Evolutionary conservation across 2,888 invertebrate species (phyloP).

Genomic region (Diarsia dahlii): DNA sequence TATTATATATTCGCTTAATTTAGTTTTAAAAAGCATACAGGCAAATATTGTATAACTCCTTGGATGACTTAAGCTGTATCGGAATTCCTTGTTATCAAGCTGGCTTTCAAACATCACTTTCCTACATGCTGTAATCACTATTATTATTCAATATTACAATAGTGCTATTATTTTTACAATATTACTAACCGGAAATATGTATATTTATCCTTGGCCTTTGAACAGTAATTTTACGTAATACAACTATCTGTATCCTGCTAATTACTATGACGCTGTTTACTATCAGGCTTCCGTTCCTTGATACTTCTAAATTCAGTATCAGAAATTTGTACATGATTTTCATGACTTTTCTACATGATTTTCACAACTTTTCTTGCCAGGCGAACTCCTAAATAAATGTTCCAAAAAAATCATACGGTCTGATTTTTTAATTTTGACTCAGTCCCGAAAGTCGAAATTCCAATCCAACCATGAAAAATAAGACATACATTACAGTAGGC

Average conservation of each 20-base stretch:
- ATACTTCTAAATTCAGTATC: not conserved
- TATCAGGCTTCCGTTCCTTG: constrained; percentile 12
- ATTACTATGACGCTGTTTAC: not conserved
- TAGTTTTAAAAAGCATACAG: constrained; percentile 26
- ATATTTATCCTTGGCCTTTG: constrained; percentile 14
- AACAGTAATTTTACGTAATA: constrained; percentile 39
- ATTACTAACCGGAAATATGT: not conserved
- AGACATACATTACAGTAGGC: not conserved
- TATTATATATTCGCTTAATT: constrained; percentile 32
- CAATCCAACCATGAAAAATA: not conserved
- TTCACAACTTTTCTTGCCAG: not conserved
- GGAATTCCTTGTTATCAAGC: not conserved
- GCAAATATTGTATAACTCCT: constrained; percentile 10
- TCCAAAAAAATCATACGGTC: not conserved
- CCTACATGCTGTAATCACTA: not conserved
- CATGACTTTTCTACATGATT: no score
- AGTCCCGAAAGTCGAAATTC: not conserved
- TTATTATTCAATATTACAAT: not conserved
- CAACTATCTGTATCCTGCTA: constrained; percentile 10
- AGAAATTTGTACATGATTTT: not conserved
- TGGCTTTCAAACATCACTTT: not conserved
- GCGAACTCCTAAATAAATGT: not conserved
- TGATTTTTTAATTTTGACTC: not conserved
- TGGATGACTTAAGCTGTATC: not conserved
- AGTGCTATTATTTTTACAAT: constrained; percentile 1